phyloP scores from a whole-genome alignment of 2,797 vertebrate genomes.

The Anableps anableps region DNA sequence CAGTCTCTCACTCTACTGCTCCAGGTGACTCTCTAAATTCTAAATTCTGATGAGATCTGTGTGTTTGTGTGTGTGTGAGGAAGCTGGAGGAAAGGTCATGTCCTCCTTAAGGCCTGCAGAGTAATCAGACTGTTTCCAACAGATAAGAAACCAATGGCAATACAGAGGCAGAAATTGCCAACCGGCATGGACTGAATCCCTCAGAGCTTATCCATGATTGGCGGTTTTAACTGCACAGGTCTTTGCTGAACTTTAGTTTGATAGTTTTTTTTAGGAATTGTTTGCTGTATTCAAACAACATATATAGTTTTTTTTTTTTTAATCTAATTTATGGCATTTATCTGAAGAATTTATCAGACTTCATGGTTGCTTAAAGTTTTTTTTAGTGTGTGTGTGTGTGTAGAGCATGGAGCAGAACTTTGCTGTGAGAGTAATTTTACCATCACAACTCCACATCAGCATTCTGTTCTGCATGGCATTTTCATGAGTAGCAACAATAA shows the following conservation, averaged over 20 bases:
- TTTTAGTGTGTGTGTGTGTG: too few species aligned
- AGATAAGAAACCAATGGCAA: constrained; percentile 2
- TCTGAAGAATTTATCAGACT: not conserved
- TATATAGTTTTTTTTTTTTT: not conserved
- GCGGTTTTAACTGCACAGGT: not conserved
- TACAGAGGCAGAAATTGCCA: not conserved
- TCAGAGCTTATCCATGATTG: not conserved
- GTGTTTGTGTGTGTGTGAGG: not conserved
- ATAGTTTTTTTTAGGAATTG: not conserved
- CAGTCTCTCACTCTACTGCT: not conserved
- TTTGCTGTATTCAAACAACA: not conserved
- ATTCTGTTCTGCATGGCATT: not conserved
- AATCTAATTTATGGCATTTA: not conserved
- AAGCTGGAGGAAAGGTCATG: not conserved
- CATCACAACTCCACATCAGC: not conserved
- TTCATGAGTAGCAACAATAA: not conserved
- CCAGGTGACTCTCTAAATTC: not conserved
- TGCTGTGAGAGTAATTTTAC: not conserved
- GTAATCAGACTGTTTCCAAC: constrained; percentile 4
- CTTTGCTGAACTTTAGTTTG: not conserved
- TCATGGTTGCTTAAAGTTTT: not conserved
- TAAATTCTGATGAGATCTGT: not conserved
- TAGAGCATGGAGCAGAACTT: too few species aligned
- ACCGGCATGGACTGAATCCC: not conserved
- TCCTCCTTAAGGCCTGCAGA: not conserved